Base-by-base conservation (phyloP, 2,113 vertebrate species). In the Grammomys dolichurus region DNA sequence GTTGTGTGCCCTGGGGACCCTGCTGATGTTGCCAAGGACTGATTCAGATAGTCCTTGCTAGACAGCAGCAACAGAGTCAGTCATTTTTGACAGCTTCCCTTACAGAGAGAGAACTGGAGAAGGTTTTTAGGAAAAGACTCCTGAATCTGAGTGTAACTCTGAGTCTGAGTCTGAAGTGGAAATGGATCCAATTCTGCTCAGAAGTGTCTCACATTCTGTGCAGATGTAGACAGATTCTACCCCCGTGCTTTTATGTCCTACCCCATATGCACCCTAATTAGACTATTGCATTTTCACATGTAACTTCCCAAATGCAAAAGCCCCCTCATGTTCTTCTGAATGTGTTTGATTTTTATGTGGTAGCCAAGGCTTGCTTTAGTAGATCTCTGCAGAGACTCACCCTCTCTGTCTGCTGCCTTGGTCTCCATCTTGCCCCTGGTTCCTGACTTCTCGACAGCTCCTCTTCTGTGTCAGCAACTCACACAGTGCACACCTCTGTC, bases 231-330 rank as follows among this genome's bases (percentile, higher is more conserved):
- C 9, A 73, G 22, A 63, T n/a, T 31, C 10, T 54, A 73, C 16
- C 84, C 85, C 82, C 78, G 28, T 73, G 77, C 6, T 40, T 82
- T 84, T 87, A 24, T 46, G 14, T 73, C 24, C 54, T 82, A 93
- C 7, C 17, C n/a, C 28, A 13, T 43, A 22, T 16, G 14, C 58
- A 91, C 31, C 86, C 31, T 86, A 54, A 58, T 40, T 10, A 89
- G 69, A 70, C 69, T 19, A 51, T 67, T 43, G 87, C 76, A 93
- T 86, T 56, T 24, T 14, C 48, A 20, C 31, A 56, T 51, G 75
- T 43, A 58, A 63, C 76, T 94, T 63, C 87, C 84, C 73, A 60
- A 69, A 82, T 28, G 82, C 89, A 78, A 73, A 93, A 69, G 60
- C 40, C 40, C 40, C 33, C 40, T 48, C 51, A 20, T 17, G 46